Evolutionary conservation across 2,888 invertebrate genomes (phyloP).

Genomic region (Cataglyphis rosenhaueri): DNA sequence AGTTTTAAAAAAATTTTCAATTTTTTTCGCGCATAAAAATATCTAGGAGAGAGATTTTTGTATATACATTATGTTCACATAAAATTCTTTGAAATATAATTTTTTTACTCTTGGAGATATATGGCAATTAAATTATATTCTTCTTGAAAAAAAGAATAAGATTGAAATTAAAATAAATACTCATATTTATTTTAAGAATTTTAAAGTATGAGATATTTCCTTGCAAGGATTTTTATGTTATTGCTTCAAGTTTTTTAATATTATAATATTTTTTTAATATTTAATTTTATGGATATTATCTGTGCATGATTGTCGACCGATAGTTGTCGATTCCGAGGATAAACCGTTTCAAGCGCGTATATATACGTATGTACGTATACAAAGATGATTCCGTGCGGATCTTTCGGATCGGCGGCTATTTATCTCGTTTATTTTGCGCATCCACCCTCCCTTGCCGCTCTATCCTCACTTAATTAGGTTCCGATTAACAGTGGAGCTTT

Average conservation of each 20-base stretch:
- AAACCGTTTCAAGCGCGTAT: slow-evolving; percentile 10
- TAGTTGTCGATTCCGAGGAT: background rate
- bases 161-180: background rate
- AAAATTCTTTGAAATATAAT: background rate
- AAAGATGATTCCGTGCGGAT: background rate
- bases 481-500: slow-evolving; percentile 73
- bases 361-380: slow-evolving; percentile 6
- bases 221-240: background rate
- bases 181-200: background rate
- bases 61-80: background rate
- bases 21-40: background rate
- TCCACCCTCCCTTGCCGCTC: slow-evolving; percentile 36
- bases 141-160: background rate
- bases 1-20: background rate
- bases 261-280: background rate
- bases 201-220: background rate
- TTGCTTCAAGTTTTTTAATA: background rate
- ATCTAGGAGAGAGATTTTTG: background rate
- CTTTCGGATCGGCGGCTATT: slow-evolving; percentile 65
- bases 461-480: slow-evolving; percentile 73
- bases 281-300: background rate
- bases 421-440: slow-evolving; percentile 71
- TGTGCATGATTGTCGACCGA: background rate
- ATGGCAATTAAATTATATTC: background rate
- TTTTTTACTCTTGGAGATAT: background rate